Conservation (phyloP, 2,888 invertebrate genomes). For the Neoaliturus tenellus region DNA sequence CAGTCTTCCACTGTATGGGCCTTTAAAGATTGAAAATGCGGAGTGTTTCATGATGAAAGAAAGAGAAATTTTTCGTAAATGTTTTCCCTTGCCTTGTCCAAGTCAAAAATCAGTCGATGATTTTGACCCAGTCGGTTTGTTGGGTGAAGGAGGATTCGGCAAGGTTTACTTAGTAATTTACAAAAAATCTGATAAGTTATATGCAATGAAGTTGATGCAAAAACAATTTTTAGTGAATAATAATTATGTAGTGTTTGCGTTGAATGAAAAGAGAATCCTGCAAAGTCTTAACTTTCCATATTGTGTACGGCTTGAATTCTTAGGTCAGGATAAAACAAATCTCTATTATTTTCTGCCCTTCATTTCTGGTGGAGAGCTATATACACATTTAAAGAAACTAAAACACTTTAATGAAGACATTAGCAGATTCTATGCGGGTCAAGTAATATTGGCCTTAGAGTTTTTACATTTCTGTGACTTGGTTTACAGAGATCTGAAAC, state of each 20-base stretch:
- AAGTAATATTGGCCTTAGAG: slow-evolving; percentile 93
- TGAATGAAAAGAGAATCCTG: slow-evolving; percentile 88
- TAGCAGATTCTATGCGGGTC: slow-evolving; percentile 93
- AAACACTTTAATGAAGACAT: slow-evolving; percentile 77
- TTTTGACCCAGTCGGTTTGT: not conserved
- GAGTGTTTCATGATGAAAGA: not conserved
- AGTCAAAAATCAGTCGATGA: not conserved
- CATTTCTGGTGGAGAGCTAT: slow-evolving; percentile 92
- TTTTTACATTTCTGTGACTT: slow-evolving; percentile 92
- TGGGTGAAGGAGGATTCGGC: not conserved
- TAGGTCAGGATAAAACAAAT: slow-evolving; percentile 90
- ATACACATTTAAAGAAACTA: slow-evolving; percentile 82
- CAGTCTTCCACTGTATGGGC: not conserved
- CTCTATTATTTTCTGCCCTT: slow-evolving; percentile 92
- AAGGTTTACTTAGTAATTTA: not conserved
- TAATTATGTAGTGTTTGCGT: not conserved
- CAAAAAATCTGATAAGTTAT: not conserved
- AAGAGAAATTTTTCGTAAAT: not conserved
- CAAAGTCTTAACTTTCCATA: slow-evolving; percentile 94
- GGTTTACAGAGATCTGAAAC: slow-evolving; percentile 94
- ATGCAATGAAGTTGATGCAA: not conserved
- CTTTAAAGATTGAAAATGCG: not conserved
- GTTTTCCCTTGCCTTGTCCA: not conserved
- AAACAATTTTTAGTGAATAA: not conserved
- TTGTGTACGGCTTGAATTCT: slow-evolving; percentile 89